phyloP scores from a whole-genome alignment of 2,888 invertebrate genomes.

The Empis stercorea region DNA sequence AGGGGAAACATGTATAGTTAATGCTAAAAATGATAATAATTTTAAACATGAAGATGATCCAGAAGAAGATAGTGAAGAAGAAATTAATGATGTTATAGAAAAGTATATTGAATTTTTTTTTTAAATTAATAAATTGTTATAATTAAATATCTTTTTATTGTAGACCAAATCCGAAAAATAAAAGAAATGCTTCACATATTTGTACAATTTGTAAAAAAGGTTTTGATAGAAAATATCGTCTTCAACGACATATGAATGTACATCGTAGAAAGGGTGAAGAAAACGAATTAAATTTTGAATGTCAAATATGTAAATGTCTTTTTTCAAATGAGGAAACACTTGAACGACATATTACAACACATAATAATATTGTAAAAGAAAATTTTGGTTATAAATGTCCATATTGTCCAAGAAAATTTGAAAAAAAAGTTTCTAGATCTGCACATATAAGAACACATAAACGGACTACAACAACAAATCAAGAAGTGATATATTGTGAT shows the following conservation, averaged over 20 bases:
- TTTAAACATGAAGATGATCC: conserved; percentile 12
- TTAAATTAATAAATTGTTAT: conserved; percentile 13
- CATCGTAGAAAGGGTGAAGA: conserved; percentile 11
- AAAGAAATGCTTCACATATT: conserved; percentile 11
- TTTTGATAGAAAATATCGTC: conserved; percentile 37
- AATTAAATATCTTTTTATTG: conserved; percentile 5
- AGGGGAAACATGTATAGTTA: conserved; percentile 9
- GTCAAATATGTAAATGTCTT: too few species aligned
- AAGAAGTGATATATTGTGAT: too few species aligned
- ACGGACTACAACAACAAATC: neutral
- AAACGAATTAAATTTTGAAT: too few species aligned
- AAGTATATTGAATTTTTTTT: conserved; percentile 28
- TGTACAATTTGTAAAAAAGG: conserved; percentile 39
- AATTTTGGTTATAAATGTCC: neutral
- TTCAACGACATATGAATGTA: conserved; percentile 22
- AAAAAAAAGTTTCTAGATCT: neutral
- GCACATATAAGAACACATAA: neutral
- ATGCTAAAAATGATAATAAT: conserved; percentile 7
- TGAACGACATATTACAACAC: too few species aligned
- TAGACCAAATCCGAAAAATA: conserved; percentile 15
- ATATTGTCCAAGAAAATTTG: neutral
- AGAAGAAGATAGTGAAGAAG: conserved; percentile 4
- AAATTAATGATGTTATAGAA: conserved; percentile 1
- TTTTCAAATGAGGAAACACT: too few species aligned
- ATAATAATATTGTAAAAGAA: too few species aligned